phyloP scores from a whole-genome alignment of 1,140 invertebrate genomes.

The Vanessa atalanta region DNA sequence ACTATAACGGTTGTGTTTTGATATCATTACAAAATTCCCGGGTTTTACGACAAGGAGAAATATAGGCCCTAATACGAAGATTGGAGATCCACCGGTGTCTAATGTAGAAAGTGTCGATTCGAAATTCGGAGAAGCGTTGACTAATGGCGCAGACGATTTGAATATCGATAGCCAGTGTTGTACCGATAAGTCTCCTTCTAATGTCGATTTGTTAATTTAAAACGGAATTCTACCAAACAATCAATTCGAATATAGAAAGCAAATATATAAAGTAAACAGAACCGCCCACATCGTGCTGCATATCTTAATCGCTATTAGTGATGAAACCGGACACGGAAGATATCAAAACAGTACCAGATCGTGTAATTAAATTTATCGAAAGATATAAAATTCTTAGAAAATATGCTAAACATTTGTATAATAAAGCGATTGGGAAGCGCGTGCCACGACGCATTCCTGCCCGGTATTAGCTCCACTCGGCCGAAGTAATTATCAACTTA shows the following conservation, averaged over 20 bases:
- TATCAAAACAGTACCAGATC: slow-evolving; percentile 58
- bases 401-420: slow-evolving; percentile 67
- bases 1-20: slow-evolving; percentile 69
- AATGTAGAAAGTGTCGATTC: slow-evolving; percentile 61
- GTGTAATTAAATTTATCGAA: slow-evolving; percentile 66
- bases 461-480: slow-evolving; percentile 46
- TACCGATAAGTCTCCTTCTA: slow-evolving; percentile 41
- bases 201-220: slow-evolving; percentile 44
- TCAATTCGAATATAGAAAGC: slow-evolving; percentile 49
- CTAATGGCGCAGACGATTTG: slow-evolving; percentile 51
- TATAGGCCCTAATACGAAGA: slow-evolving; percentile 67
- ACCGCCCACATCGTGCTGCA: slow-evolving; percentile 54
- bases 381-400: slow-evolving; percentile 60
- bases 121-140: slow-evolving; percentile 56
- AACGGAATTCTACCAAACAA: slow-evolving; percentile 41
- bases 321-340: slow-evolving; percentile 61
- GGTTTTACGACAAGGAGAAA: slow-evolving; percentile 64
- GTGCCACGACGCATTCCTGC: slow-evolving; percentile 59
- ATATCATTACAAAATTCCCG: slow-evolving; percentile 73
- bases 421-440: slow-evolving; percentile 64
- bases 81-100: slow-evolving; percentile 58
- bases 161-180: slow-evolving; percentile 40
- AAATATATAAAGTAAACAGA: slow-evolving; percentile 45
- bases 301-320: slow-evolving; percentile 51
- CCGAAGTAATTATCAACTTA: slow-evolving; percentile 66